A percentile compares a stretch with the other conserved stretches of the same genome.
Evolutionary conservation across 2,797 vertebrate genomes (phyloP).

Genomic region (Pipistrellus nathusii): DNA sequence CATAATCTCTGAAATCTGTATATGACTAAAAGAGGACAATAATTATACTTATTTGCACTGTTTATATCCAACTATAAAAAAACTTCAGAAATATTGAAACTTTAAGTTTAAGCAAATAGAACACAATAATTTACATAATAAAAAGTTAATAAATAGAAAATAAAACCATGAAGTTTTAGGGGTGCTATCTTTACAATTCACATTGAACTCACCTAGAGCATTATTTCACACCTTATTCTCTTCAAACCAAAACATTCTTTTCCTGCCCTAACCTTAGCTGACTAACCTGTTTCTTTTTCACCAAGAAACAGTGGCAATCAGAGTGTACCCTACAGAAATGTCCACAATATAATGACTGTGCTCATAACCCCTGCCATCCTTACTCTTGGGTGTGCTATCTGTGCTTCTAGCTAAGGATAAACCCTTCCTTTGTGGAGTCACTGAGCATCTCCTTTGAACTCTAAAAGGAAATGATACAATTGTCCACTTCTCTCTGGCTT

Average conservation of each 20-base stretch:
- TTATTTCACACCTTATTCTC: not conserved
- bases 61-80: not conserved
- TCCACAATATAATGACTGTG: constrained; percentile 4
- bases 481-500: not conserved
- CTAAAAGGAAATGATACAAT: not conserved
- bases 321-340: not conserved
- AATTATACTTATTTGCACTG: not conserved
- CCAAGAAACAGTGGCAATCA: not conserved
- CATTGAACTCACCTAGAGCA: not conserved
- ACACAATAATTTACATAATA: not conserved
- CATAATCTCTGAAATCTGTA: not conserved
- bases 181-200: not conserved
- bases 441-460: not conserved
- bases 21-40: not conserved
- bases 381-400: constrained; percentile 60
- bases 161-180: not conserved
- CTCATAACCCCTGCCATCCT: constrained; percentile 27
- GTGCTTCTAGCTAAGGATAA: not conserved
- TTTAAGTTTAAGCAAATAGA: not conserved
- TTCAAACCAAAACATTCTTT: not conserved
- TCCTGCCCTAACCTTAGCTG: not conserved
- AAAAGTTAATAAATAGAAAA: not conserved
- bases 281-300: constrained; percentile 11
- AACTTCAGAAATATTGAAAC: not conserved
- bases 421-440: not conserved